A percentile compares a stretch with the other conserved stretches of the same genome.
Evolutionary conservation across 30 jellyfish, hydroid and myxozoan genomes (phyloP).

Genomic region (Cassiopea andromeda): DNA sequence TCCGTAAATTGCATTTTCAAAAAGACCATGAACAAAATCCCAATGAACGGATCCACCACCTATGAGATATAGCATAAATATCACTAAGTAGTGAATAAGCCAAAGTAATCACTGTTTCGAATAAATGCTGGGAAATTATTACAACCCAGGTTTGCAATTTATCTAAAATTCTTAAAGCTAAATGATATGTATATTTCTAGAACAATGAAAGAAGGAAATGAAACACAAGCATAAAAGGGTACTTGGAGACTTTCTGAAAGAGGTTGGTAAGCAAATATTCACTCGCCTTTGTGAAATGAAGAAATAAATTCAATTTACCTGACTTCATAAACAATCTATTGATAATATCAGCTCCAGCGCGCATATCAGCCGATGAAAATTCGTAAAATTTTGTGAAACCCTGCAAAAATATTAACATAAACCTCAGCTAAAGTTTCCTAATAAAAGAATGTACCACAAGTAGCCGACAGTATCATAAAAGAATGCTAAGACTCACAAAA

Average conservation of each 20-base stretch:
- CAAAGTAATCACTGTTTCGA: not conserved
- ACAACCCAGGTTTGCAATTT: no score
- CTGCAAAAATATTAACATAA: constrained; percentile 24
- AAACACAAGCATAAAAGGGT: not conserved
- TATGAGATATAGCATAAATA: not conserved
- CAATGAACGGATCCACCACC: constrained; percentile 85
- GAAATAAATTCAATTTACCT: constrained; percentile 50
- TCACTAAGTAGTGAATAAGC: not conserved
- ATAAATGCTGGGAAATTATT: not conserved
- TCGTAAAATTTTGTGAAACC: constrained; percentile 98
- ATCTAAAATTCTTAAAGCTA: no score
- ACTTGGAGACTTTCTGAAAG: not conserved
- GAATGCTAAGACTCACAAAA: no score
- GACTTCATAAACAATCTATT: constrained; percentile 80
- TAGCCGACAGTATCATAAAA: no score
- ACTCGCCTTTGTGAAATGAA: not conserved
- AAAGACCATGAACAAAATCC: constrained; percentile 95
- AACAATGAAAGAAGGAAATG: no score
- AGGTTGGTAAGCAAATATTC: not conserved
- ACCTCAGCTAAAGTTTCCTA: not conserved
- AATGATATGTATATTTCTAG: no score
- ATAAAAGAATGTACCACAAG: no score
- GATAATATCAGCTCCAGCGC: constrained; percentile 95
- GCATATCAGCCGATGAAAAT: constrained; percentile 92
- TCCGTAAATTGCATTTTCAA: constrained; percentile 97